Evolutionary conservation across 2,888 invertebrate genomes (phyloP).

Genomic region (Coleophora flavipennella): DNA sequence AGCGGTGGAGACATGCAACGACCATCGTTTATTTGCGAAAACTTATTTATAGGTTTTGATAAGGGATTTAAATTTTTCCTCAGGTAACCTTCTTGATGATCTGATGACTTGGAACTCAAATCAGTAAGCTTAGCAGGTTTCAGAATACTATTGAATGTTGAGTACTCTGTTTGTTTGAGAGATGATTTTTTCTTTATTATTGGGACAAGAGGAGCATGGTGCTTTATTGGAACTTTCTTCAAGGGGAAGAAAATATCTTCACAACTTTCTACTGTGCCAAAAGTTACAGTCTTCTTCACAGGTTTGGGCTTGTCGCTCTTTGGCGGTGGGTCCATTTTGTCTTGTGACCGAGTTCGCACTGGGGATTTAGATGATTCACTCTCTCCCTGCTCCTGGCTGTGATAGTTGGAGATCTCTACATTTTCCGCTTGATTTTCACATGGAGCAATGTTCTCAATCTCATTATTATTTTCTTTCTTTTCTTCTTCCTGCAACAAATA

Average conservation of each 20-base stretch:
- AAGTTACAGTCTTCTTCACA: constrained; percentile 76
- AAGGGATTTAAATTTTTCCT: constrained; percentile 62
- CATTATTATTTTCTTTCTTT: constrained; percentile 65
- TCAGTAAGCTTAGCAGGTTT: constrained; percentile 76
- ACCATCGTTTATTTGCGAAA: constrained; percentile 58
- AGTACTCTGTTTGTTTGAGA: constrained; percentile 69
- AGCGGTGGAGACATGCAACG: constrained; percentile 61
- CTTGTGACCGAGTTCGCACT: constrained; percentile 62
- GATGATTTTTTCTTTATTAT: constrained; percentile 77
- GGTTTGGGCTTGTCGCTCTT: constrained; percentile 61
- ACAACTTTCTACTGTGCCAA: constrained; percentile 76
- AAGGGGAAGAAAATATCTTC: constrained; percentile 72
- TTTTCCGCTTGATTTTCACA: constrained; percentile 40
- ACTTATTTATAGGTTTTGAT: constrained; percentile 61
- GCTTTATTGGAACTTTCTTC: constrained; percentile 72
- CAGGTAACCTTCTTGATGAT: constrained; percentile 62
- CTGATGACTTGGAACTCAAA: constrained; percentile 68
- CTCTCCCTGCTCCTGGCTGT: constrained; percentile 30
- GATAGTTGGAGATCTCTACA: constrained; percentile 29
- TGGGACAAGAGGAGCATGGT: constrained; percentile 73
- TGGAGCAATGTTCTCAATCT: constrained; percentile 31
- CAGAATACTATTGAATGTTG: constrained; percentile 72
- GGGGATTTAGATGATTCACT: constrained; percentile 52
- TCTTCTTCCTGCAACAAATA: constrained; percentile 58
- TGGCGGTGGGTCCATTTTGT: constrained; percentile 58